A percentile compares a stretch with the other conserved stretches of the same genome.
These are phyloP conservation scores for Pseudochromis fuscus DNA, from an alignment of 2,797 vertebrate species.

Conservation along the genomic window DNA sequence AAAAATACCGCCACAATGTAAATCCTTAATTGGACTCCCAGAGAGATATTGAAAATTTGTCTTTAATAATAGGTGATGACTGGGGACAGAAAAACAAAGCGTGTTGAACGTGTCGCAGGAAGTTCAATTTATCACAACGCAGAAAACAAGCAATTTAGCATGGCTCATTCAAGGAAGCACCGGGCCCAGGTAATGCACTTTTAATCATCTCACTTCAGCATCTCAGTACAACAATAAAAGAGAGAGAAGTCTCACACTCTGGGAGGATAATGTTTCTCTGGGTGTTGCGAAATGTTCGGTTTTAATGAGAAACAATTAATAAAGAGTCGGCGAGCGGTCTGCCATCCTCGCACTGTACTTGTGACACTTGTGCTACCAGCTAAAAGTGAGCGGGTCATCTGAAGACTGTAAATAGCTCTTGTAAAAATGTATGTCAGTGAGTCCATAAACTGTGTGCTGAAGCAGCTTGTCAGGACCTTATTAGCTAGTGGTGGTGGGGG, in stretches of 20 bases:
- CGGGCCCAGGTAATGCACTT: constrained; percentile 97
- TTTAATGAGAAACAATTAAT: constrained; percentile 78
- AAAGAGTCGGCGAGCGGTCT: constrained; percentile 54
- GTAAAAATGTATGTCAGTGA: constrained; percentile 30
- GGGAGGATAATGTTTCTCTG: constrained; percentile 76
- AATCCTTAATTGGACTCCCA: constrained; percentile 99
- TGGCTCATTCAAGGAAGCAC: constrained; percentile 96
- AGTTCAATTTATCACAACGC: constrained; percentile 98
- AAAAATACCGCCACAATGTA: constrained; percentile 99
- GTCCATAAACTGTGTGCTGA: constrained; percentile 41
- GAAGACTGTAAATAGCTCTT: constrained; percentile 45
- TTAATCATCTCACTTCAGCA: constrained; percentile 97
- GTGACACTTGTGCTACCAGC: constrained; percentile 18
- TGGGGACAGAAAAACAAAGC: constrained; percentile 99
- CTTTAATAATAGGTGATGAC: constrained; percentile 99
- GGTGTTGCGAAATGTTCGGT: constrained; percentile 68
- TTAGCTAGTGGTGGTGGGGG: constrained; percentile 52
- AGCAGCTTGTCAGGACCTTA: constrained; percentile 47
- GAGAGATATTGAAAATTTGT: constrained; percentile 99
- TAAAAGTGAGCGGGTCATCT: constrained; percentile 23
- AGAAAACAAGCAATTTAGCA: constrained; percentile 99
- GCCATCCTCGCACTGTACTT: constrained; percentile 26
- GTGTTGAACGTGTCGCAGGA: constrained; percentile 94
- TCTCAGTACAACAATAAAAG: constrained; percentile 79
- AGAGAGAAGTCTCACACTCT: constrained; percentile 66